Base-by-base conservation (phyloP, 1,140 invertebrate species). In the Vanessa tameamea region DNA sequence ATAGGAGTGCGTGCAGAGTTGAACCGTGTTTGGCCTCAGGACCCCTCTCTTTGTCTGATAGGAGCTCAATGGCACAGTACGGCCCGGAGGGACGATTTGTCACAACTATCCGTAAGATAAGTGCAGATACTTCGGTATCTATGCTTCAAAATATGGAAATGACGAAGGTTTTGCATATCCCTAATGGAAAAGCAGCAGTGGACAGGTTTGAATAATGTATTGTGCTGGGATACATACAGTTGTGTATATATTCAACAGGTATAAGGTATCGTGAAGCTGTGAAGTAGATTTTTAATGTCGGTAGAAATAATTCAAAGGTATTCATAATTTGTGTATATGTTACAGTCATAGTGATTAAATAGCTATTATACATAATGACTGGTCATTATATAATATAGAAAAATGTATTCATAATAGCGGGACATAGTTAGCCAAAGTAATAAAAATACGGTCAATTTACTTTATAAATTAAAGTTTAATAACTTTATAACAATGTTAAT, bases 21-120 rank as follows among this genome's bases (percentile, higher is more conserved):
- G 70, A 68, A 67, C 81, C 80, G 79, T 85, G 83, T 79, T 70
- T 78, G 77, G 78, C 85, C 79, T 63, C 80, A 69, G 85, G 83
- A 85, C 78, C 77, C 73, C 77, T 82, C 75, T 68, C 61, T 73
- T 72, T 71, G 70, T 68, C 70, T 74, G 75, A 76, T 75, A 75
- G 67, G 43, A 66, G 48, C 55, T 64, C 47, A 64, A 71, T 64
- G 63, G 59, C 61, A 61, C 57, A 61, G 20, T 64, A 71, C 61
- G 69, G 71, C 75, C 80, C 31, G 59, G 51, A 51, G 69, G 59
- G 75, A 81, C 80, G 71, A 85, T 85, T 85, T 85, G 82, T 87
- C 83, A 83, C 78, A 79, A 63, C 69, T 83, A 84, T 82, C 77
- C 65, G 37, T 47, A 31, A 73, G 69, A 76, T 76, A 76, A 76